Evolutionary conservation across 2,888 invertebrate genomes (phyloP), one percentile per base, ranked within the genome.

Genomic region (Tryphoninae sp.): DNA sequence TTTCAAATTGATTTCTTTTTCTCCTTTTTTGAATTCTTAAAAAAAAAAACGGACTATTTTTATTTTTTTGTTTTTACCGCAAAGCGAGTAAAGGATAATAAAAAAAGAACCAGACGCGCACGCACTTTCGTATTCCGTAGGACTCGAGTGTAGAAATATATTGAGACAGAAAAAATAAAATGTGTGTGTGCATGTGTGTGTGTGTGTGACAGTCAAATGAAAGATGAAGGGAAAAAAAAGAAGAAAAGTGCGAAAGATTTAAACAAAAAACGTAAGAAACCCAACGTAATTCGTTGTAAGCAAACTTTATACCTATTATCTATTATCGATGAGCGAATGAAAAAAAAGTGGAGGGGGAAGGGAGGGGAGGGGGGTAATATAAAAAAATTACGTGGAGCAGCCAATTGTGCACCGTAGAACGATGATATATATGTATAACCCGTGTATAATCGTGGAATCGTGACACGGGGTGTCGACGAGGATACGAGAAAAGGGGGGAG

Each of bases 251-350:
- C 53, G 68, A 16, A 33, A 23, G 23, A 78, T 26, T 3, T 2
- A 26, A 26, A 26, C 0, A 26, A 62, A 62, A 76, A 51, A 59
- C 23, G 8, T 59, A 67, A 55, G 59, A 67, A 75, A 33, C 80
- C 84, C 85, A 84, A 82, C 84, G 84, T 86, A 87, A 86, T 84
- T 87, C 86, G 86, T 77, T 83, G 80, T 77, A 80, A 82, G 77
- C 7, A 80, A 71, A 79, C 71, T 61, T 72, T 71, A 68, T 51
- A 61, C 33, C 33, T 33, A 33, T 61, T 42, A 64, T 69, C 55
- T 58, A 61, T 59, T 61, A 33, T 51, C 61, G 19, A 55, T 42
- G 73, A 61, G 26, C 53, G 59, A 73, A 67, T 53, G 58, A 73
- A 23, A 51, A 19, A 19, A 19, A 19, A 19, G 19, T 19, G 19